phyloP scores from a whole-genome alignment of 2,888 invertebrate genomes.

The Cryptocephalus primarius region DNA sequence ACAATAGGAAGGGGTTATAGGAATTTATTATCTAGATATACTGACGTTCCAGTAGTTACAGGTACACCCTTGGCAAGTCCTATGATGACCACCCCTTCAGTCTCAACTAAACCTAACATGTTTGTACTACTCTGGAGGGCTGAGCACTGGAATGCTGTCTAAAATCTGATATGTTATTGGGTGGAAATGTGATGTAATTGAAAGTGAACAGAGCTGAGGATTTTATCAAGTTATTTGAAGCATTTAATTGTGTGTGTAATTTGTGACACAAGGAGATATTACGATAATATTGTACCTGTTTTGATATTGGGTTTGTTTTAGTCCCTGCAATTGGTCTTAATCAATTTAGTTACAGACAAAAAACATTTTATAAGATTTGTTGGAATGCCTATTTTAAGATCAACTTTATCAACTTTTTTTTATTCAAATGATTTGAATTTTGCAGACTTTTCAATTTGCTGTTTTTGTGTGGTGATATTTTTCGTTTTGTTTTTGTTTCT shows the following conservation, averaged over 20 bases:
- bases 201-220: too few species aligned
- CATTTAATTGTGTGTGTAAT: background rate
- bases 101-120: slow-evolving; percentile 35
- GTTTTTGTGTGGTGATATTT: background rate
- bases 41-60: slow-evolving; percentile 40
- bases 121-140: slow-evolving; percentile 64
- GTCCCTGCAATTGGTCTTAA: background rate
- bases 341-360: background rate
- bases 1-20: slow-evolving; percentile 80
- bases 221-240: background rate
- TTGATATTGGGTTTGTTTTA: background rate
- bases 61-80: slow-evolving; percentile 34
- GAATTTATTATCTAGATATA: slow-evolving; percentile 56
- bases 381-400: too few species aligned
- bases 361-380: background rate
- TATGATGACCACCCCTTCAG: slow-evolving; percentile 16
- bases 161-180: slow-evolving; percentile 6
- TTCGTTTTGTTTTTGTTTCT: background rate
- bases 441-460: background rate
- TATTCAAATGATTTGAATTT: background rate
- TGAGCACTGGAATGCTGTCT: slow-evolving; percentile 52
- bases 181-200: too few species aligned
- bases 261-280: background rate
- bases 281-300: slow-evolving; percentile 1
- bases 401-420: background rate